phyloP scores from a whole-genome alignment of 2,888 invertebrate genomes.

The Pheosia tremula region DNA sequence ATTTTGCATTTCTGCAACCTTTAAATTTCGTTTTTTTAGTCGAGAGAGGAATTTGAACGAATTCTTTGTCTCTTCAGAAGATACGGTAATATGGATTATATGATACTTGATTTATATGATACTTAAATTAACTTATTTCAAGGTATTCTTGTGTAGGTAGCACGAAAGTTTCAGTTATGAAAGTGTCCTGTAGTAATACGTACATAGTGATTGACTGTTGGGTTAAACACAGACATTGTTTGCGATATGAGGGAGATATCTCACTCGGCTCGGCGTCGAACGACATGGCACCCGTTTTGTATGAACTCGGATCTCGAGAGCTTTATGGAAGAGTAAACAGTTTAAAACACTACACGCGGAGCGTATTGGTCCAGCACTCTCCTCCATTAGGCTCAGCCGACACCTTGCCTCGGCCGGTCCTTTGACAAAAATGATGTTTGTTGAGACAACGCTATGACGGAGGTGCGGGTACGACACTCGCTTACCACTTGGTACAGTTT shows the following conservation, averaged over 20 bases:
- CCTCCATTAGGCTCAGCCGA: constrained; percentile 79
- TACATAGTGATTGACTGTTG: constrained; percentile 32
- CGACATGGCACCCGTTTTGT: constrained; percentile 56
- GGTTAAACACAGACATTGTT: constrained; percentile 46
- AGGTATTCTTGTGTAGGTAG: constrained; percentile 11
- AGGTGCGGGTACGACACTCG: constrained; percentile 73
- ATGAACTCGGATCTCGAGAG: constrained; percentile 65
- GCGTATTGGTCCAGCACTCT: constrained; percentile 81
- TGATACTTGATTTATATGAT: constrained; percentile 30
- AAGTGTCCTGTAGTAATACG: constrained; percentile 14
- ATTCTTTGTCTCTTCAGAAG: constrained; percentile 34
- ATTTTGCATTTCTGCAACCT: constrained; percentile 42
- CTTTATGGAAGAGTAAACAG: constrained; percentile 83
- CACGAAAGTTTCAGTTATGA: background rate
- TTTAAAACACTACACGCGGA: constrained; percentile 83
- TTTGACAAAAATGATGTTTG: constrained; percentile 79
- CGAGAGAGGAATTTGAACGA: constrained; percentile 34
- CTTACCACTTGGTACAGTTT: constrained; percentile 65
- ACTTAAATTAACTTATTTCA: constrained; percentile 37
- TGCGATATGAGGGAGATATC: constrained; percentile 49
- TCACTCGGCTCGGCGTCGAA: constrained; percentile 51
- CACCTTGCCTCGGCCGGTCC: constrained; percentile 68
- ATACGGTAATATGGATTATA: constrained; percentile 17
- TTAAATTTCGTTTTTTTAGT: constrained; percentile 35
- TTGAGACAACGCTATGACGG: constrained; percentile 50